Evolutionary conservation across 2,797 vertebrate genomes (phyloP), one percentile per base, ranked within the genome.

Genomic region (Graptemys geographica): DNA sequence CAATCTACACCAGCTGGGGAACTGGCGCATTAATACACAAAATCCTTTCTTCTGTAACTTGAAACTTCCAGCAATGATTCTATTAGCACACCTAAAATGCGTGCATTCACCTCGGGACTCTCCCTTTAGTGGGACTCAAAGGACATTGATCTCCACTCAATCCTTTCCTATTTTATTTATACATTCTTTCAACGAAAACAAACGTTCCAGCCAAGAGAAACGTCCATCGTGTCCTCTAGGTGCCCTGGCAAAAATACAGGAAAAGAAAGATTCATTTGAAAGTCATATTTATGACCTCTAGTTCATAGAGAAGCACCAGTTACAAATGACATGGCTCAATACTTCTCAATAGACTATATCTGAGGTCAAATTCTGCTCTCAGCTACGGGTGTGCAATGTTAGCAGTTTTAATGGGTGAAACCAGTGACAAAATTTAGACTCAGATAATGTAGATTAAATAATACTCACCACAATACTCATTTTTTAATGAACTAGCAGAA

Each of bases 221-320:
- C 11, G 2, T 13, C 76, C 55, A 4, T 5, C 53, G 79, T 49
- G 0, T 25, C 3, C 33, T 83, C 86, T 49, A 51, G 84, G 82
- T 51, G 13, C 59, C 25, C 1, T 2, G 12, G 3, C 53, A 80
- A 44, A 62, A 79, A 41, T 5, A 5, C 80, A 69, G 44, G 51
- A 37, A 53, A 0, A 1, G 6, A 4, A 55, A 55, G 84, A 90
- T 80, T 37, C 79, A 79, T 37, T 47, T 44, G 37, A 52, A 33
- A 41, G 31, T 10, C 9, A 7, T 8, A 79, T 57, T 15, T 10
- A 27, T 1, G 12, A 76, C 5, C 52, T 47, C n/a, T 84, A 89
- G 2, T 5, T 52, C 59, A 33, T 4, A 49, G 25, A n/a, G 15
- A 56, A 93, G 1, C 1, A 0, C 0, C 4, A 44, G 3, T 27